Evolutionary conservation across 2,888 invertebrate species (phyloP).

Genomic region (Ypsolopha scabrella): DNA sequence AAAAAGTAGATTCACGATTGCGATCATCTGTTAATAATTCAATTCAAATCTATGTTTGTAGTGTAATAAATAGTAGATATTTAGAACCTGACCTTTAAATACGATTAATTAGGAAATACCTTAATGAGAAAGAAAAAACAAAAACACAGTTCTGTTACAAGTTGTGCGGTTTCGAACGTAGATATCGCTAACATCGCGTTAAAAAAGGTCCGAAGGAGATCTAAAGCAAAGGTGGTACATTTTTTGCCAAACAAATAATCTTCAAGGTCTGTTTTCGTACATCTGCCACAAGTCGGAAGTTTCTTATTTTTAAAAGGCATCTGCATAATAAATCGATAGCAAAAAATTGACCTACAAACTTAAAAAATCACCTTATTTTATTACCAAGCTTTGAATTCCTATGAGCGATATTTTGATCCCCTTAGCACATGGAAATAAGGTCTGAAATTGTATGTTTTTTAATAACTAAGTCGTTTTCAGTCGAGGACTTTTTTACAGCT

Average conservation of each 20-base stretch:
- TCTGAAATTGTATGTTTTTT: not conserved
- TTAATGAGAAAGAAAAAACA: not conserved
- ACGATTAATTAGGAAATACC: not conserved
- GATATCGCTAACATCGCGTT: slow-evolving; percentile 5
- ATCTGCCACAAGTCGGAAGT: slow-evolving; percentile 56
- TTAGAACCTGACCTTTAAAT: not conserved
- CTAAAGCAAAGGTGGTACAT: slow-evolving; percentile 44
- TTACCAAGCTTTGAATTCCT: not conserved
- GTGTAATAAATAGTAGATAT: not conserved
- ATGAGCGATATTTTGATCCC: too few relatives aligned
- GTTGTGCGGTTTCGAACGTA: not conserved
- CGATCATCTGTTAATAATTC: slow-evolving; percentile 4
- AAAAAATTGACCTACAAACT: slow-evolving; percentile 66
- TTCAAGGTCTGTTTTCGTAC: slow-evolving; percentile 51
- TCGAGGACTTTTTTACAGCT: slow-evolving; percentile 13
- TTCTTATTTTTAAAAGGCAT: slow-evolving; percentile 50
- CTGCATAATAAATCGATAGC: slow-evolving; percentile 64
- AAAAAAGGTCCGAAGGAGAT: slow-evolving; percentile 6
- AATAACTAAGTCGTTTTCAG: not conserved
- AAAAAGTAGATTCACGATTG: slow-evolving; percentile 11
- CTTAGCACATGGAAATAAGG: slow-evolving; percentile 11
- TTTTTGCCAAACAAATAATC: slow-evolving; percentile 47
- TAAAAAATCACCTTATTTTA: slow-evolving; percentile 31
- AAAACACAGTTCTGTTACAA: not conserved
- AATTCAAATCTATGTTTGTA: slow-evolving; percentile 1